phyloP scores from a whole-genome alignment of 2,888 invertebrate species.

The Polyommatus icarus region DNA sequence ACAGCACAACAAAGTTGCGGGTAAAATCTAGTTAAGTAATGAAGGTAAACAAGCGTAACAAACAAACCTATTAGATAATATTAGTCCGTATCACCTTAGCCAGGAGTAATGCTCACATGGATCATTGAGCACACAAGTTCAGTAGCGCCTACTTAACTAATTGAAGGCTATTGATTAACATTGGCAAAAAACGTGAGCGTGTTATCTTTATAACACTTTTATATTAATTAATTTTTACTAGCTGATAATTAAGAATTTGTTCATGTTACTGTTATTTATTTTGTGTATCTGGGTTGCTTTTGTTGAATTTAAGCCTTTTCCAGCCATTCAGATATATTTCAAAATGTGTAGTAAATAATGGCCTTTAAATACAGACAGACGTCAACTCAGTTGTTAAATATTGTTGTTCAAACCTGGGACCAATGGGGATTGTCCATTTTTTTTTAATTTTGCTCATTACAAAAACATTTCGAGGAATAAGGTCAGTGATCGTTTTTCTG shows the following conservation, averaged over 20 bases:
- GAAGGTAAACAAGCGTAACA: neutral
- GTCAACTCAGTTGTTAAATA: too few species aligned
- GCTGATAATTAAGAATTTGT: neutral
- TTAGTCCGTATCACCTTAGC: neutral
- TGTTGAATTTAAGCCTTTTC: neutral
- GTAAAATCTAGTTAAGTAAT: neutral
- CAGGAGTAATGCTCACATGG: neutral
- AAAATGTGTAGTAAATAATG: neutral
- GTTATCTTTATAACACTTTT: constrained; percentile 17
- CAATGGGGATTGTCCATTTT: too few species aligned
- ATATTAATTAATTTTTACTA: neutral
- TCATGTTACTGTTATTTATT: neutral
- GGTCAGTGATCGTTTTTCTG: too few species aligned
- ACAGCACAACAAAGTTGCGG: neutral
- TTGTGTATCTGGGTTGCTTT: neutral
- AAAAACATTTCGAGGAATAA: too few species aligned
- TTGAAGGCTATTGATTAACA: constrained; percentile 12
- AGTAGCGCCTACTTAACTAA: constrained; percentile 10
- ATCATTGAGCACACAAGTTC: constrained; percentile 11
- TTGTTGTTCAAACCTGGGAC: too few species aligned
- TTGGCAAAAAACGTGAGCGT: neutral
- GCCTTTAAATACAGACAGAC: too few species aligned
- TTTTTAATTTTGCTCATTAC: too few species aligned
- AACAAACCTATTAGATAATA: constrained; percentile 12
- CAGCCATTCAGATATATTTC: neutral